Conservation (phyloP, 2,888 invertebrate genomes). For the Sclerodermus sp. region DNA sequence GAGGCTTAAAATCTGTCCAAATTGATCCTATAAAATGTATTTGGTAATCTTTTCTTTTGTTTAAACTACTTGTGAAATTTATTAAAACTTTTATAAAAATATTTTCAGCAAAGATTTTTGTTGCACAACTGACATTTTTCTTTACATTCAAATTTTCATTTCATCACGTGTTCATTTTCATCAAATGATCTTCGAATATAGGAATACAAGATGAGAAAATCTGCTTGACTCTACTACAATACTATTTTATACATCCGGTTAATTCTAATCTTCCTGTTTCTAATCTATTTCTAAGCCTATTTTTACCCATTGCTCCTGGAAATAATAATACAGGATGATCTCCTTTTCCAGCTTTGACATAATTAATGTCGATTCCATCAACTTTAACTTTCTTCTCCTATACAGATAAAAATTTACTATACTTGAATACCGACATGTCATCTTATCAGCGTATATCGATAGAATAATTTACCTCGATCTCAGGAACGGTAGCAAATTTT, state of each 20-base stretch:
- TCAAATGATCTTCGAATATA: no score
- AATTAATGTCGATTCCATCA: constrained; percentile 65
- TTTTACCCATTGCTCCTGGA: constrained; percentile 78
- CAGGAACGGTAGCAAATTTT: neutral
- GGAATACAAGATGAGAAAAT: no score
- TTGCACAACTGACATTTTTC: no score
- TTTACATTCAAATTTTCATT: constrained; percentile 3
- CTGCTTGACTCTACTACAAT: no score
- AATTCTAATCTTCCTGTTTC: no score
- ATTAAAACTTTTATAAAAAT: no score
- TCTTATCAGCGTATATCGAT: no score
- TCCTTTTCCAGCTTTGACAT: constrained; percentile 63
- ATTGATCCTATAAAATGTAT: constrained; percentile 67
- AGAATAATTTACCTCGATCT: neutral
- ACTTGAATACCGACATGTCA: no score
- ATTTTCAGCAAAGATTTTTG: no score
- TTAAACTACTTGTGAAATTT: neutral
- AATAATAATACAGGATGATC: constrained; percentile 67
- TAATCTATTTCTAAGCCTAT: no score
- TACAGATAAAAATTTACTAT: constrained; percentile 32
- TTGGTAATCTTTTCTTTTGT: no score
- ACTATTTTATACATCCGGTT: no score
- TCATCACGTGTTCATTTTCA: neutral
- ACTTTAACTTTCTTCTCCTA: constrained; percentile 70
- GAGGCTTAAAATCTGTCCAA: constrained; percentile 82